These are phyloP conservation scores for Orycteropus afer DNA, from an alignment of 2,113 vertebrate genomes.

Conservation along the genomic window DNA sequence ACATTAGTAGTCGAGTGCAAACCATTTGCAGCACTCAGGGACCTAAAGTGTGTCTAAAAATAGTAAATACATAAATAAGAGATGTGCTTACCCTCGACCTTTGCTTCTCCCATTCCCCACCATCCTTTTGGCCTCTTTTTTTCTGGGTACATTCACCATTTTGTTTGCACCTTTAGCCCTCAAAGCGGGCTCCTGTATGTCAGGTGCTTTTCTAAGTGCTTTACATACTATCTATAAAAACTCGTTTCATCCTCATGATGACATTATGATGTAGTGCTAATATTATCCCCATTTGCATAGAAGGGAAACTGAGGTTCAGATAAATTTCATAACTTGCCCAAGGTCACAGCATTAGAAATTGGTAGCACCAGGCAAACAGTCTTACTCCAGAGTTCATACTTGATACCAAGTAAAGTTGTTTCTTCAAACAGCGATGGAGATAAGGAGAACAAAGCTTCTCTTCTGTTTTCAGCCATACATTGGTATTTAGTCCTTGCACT, in stretches of 20 bases:
- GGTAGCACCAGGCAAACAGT: neutral
- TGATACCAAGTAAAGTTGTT: fast-evolving
- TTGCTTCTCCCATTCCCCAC: neutral
- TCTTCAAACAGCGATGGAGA: neutral
- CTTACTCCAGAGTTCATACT: neutral
- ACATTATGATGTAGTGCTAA: too few species aligned
- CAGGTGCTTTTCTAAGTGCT: neutral
- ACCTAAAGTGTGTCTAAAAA: neutral
- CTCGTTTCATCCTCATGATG: neutral
- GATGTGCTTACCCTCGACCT: neutral
- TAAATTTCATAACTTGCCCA: neutral
- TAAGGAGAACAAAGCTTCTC: neutral
- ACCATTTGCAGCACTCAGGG: too few species aligned
- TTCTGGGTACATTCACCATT: too few species aligned
- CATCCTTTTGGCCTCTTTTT: neutral
- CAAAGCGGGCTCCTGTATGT: fast-evolving
- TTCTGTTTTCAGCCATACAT: neutral
- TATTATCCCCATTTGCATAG: neutral
- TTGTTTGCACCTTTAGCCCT: neutral
- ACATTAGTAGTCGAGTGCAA: neutral
- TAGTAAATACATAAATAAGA: neutral
- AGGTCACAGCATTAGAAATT: neutral
- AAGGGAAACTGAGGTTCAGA: neutral
- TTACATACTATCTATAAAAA: neutral
- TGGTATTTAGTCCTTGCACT: neutral